Evolutionary conservation across 2,113 vertebrate species (phyloP).

Genomic region (Acanthochromis polyacanthus): DNA sequence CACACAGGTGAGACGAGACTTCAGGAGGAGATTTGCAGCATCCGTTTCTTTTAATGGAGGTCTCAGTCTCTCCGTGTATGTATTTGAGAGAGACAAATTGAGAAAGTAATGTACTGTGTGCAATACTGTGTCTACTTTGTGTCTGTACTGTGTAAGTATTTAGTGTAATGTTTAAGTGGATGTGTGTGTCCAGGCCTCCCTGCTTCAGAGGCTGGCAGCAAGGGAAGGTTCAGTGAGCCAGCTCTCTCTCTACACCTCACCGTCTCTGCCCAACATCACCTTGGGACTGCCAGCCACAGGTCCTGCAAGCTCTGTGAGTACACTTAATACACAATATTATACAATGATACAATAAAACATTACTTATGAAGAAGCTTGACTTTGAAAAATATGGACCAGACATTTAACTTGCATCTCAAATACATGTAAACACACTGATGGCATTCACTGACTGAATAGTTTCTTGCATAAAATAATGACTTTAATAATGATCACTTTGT

Average conservation of each 20-base stretch:
- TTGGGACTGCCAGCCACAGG: conserved; percentile 94
- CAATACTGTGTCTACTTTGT: conserved; percentile 14
- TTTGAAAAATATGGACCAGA: not conserved
- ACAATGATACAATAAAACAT: not conserved
- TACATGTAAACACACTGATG: too few species aligned
- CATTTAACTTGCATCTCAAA: too few species aligned
- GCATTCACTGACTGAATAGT: not conserved
- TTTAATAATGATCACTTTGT: too few species aligned
- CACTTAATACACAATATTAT: not conserved
- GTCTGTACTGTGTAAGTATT: not conserved
- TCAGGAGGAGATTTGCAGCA: conserved; percentile 24
- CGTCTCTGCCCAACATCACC: conserved; percentile 97
- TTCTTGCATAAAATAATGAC: not conserved
- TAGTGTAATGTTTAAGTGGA: conserved; percentile 3
- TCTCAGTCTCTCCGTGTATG: conserved; percentile 35
- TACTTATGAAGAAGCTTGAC: not conserved
- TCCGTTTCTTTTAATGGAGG: conserved; percentile 39
- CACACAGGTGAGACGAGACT: not conserved
- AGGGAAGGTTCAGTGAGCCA: conserved; percentile 92
- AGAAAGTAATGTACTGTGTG: not conserved
- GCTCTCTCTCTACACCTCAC: conserved; percentile 96
- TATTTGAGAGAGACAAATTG: not conserved
- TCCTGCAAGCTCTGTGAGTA: conserved; percentile 90
- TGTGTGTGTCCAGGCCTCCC: conserved; percentile 84
- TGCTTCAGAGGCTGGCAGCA: conserved; percentile 91